phyloP scores from a whole-genome alignment of 2,797 vertebrate species.

The Manis javanica region DNA sequence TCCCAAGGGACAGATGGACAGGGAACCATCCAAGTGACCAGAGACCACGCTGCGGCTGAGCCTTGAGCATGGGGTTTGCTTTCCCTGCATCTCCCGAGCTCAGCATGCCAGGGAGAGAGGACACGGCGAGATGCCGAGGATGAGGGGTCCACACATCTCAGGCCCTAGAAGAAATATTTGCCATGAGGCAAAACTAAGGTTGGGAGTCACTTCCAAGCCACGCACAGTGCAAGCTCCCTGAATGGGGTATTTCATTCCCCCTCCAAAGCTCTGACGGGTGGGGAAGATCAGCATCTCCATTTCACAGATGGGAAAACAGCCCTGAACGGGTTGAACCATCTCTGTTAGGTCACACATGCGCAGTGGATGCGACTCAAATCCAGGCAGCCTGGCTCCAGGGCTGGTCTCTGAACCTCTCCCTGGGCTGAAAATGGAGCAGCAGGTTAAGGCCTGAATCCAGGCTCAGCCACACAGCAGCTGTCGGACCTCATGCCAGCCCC shows the following conservation, averaged over 20 bases:
- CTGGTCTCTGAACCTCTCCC: background rate
- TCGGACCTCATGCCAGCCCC: background rate
- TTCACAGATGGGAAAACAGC: background rate
- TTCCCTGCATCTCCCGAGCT: background rate
- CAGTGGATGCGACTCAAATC: background rate
- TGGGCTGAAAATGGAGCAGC: background rate
- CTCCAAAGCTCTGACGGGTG: fast-evolving
- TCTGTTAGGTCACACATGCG: background rate
- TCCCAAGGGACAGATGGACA: background rate
- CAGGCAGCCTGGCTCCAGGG: background rate
- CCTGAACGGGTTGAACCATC: too few species aligned
- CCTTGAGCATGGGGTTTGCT: background rate
- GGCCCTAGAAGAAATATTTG: too few species aligned
- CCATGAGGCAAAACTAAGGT: fast-evolving
- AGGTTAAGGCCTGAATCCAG: background rate
- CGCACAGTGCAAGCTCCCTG: fast-evolving
- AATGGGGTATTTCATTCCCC: background rate
- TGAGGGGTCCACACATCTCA: fast-evolving
- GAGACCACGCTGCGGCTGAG: background rate
- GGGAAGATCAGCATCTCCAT: background rate
- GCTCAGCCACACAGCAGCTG: background rate
- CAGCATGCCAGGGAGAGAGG: background rate
- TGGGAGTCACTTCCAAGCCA: background rate
- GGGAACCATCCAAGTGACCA: background rate
- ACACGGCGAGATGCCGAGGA: fast-evolving